Base-by-base conservation (phyloP, 2,888 invertebrate species). In the Lasioglossum calceatum region DNA sequence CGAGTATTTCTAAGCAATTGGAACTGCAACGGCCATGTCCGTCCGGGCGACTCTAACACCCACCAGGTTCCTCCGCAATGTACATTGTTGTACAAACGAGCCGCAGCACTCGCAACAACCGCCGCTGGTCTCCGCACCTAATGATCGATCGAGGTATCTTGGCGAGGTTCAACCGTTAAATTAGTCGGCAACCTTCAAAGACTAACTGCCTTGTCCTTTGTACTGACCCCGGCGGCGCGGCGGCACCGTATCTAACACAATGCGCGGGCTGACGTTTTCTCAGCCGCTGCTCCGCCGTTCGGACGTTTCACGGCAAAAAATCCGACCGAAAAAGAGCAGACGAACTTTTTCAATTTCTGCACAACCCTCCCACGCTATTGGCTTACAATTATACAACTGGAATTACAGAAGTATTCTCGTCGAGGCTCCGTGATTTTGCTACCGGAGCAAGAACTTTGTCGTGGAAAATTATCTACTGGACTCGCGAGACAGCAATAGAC, bases 121-220 rank as follows among this genome's bases (percentile, higher is more conserved):
- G 64, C 61, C 39, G 64, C 61, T 42, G 47, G 58, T 84, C 84
- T 32, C 77, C 71, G 77, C 81, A 79, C 83, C 71, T 88, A 82
- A 88, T 88, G 85, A 91, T 90, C 89, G 90, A 91, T 90, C 85
- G 88, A 72, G 79, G 73, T 72, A 74, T 87, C 83, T 81, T 77
- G 73, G 54, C 83, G 82, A 78, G 88, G 32, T 79, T 88, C 87
- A 79, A 82, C 88, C 88, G 86, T 89, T 91, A 90, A 92, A 92
- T 92, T 92, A 90, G 81, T 86, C 88, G 82, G 47, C 44, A 81
- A 80, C 86, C 88, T 89, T 90, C 89, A 91, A 92, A 92, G 91
- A 85, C 84, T 81, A 77, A 88, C 86, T 80, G 67, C 82, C 84
- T 85, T 81, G 87, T 85, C 85, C 86, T 88, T 87, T 89, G 81